Percentiles rank a stretch among this genome's conserved stretches.
These are phyloP conservation scores for Pocillopora meandrina DNA, from an alignment of 92 coral and sea anemone genomes.

Conservation along the genomic window DNA sequence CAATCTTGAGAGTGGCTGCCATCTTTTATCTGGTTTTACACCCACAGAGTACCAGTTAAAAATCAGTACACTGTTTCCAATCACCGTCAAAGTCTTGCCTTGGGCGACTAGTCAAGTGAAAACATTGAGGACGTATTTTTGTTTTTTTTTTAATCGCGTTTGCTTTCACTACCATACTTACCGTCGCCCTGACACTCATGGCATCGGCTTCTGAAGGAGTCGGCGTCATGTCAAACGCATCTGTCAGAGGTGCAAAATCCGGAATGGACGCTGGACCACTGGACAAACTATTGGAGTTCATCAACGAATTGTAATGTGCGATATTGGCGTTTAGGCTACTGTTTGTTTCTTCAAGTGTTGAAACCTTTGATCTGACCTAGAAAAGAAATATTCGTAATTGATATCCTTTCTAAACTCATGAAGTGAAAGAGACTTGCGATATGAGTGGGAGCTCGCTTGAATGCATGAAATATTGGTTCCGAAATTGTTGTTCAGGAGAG, in stretches of 20 bases:
- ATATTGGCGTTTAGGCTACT: constrained; percentile 87
- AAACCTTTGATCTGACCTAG: constrained; percentile 87
- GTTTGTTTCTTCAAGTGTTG: constrained; percentile 87
- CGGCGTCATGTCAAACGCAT: constrained; percentile 95
- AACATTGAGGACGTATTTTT: not conserved
- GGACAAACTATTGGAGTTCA: constrained; percentile 79
- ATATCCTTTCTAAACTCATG: not conserved
- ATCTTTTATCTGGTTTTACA: too few species aligned
- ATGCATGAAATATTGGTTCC: not conserved
- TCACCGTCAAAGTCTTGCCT: not conserved
- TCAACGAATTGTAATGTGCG: constrained; percentile 86
- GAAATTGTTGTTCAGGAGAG: too few species aligned
- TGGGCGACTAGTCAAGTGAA: not conserved
- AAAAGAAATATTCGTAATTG: not conserved
- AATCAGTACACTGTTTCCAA: not conserved
- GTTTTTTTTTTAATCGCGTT: not conserved
- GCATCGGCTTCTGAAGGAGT: constrained; percentile 99
- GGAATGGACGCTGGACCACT: constrained; percentile 78
- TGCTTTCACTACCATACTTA: constrained; percentile 38
- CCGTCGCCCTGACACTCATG: constrained; percentile 99
- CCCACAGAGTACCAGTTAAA: too few species aligned
- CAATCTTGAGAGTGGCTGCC: too few species aligned
- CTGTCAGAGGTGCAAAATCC: constrained; percentile 90
- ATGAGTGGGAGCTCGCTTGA: too few species aligned
- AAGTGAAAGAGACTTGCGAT: too few species aligned